phyloP scores from a whole-genome alignment of 2,888 invertebrate genomes.

The Nemotelus pantherinus region DNA sequence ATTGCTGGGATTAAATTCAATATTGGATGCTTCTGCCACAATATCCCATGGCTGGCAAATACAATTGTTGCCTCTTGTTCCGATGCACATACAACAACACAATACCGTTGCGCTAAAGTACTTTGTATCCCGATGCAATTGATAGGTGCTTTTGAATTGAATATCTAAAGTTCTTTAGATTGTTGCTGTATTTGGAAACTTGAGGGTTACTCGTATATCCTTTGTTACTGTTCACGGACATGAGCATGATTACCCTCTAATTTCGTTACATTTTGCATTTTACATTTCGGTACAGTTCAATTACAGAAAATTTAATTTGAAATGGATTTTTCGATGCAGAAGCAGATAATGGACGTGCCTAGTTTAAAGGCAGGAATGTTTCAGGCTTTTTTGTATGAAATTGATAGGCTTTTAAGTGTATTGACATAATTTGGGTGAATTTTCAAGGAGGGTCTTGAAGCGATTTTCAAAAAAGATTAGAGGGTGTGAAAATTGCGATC shows the following conservation, averaged over 20 bases:
- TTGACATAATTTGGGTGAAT: neutral
- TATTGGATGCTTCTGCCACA: neutral
- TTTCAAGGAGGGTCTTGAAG: too few relatives aligned
- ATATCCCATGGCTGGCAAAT: neutral
- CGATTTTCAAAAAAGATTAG: too few relatives aligned
- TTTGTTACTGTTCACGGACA: neutral
- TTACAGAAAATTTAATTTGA: constrained; percentile 8
- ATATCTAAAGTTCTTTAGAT: neutral
- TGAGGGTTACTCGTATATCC: neutral
- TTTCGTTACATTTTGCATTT: constrained; percentile 20
- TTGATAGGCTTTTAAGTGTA: too few relatives aligned
- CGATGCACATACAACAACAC: too few relatives aligned
- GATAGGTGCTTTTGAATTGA: neutral
- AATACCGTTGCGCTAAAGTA: neutral
- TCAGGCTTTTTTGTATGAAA: too few relatives aligned
- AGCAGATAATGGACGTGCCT: too few relatives aligned
- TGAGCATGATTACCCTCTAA: constrained; percentile 27
- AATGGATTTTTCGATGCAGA: neutral
- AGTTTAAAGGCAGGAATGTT: too few relatives aligned
- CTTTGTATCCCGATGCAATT: neutral
- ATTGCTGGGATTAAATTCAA: constrained; percentile 17
- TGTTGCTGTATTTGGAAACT: too few relatives aligned
- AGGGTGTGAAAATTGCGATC: too few relatives aligned
- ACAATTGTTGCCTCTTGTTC: constrained; percentile 10
- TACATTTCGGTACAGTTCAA: neutral